Evolutionary conservation across 2,888 invertebrate species (phyloP).

Genomic region (Listrodromus nycthemerus): DNA sequence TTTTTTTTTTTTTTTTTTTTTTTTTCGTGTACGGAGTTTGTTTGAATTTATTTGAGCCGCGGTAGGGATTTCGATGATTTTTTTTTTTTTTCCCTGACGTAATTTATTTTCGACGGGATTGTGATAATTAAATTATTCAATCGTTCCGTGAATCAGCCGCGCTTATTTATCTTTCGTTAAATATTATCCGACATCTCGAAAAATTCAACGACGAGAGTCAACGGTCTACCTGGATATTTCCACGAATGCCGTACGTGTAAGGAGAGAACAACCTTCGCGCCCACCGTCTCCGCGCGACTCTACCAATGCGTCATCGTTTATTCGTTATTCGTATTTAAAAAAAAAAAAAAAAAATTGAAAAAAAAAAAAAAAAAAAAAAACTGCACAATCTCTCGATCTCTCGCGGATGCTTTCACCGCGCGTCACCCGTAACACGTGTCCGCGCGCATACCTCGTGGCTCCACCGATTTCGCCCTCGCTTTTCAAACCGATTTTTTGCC

Average conservation of each 20-base stretch:
- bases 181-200: not conserved
- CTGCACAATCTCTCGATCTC: conserved; percentile 41
- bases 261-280: conserved; percentile 56
- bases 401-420: conserved; percentile 54
- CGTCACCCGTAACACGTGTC: conserved; percentile 14
- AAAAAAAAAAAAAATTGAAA: not conserved
- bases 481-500: conserved; percentile 32
- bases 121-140: not conserved
- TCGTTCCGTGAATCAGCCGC: conserved; percentile 14
- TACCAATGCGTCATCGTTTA: conserved; percentile 59
- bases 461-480: conserved; percentile 23
- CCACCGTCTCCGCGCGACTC: conserved; percentile 48
- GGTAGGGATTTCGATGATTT: not conserved
- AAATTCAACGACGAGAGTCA: conserved; percentile 26
- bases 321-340: conserved; percentile 50
- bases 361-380: conserved; percentile 19
- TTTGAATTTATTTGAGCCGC: too few relatives aligned
- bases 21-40: too few relatives aligned
- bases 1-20: too few relatives aligned
- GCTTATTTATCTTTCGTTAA: not conserved
- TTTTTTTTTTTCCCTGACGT: not conserved
- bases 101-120: not conserved
- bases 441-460: not conserved
- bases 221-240: conserved; percentile 10
- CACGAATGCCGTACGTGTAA: conserved; percentile 45